phyloP scores from a whole-genome alignment of 2,888 invertebrate genomes.

The Pseudococcus viburni region DNA sequence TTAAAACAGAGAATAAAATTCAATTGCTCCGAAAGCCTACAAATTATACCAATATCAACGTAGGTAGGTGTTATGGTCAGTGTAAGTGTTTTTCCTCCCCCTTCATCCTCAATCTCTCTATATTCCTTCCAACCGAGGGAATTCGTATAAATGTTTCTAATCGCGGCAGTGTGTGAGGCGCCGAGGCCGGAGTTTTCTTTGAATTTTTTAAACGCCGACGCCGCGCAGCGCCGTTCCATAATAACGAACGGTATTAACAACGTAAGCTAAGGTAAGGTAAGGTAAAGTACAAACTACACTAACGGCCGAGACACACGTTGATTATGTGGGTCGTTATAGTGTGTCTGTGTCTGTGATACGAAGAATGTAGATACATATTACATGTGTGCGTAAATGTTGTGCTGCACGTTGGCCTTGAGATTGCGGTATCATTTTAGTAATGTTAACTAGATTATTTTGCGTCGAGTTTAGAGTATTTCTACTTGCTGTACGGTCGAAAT shows the following conservation, averaged over 20 bases:
- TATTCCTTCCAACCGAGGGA: not conserved
- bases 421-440: not conserved
- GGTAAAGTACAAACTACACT: not conserved
- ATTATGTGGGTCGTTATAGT: slow-evolving; percentile 6
- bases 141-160: not conserved
- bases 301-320: not conserved
- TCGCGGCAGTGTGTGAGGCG: not conserved
- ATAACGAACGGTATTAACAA: not conserved
- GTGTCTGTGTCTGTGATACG: not conserved
- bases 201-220: slow-evolving; percentile 14
- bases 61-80: not conserved
- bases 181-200: not conserved
- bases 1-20: not conserved
- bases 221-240: not conserved
- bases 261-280: not conserved
- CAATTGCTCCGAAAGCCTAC: not conserved
- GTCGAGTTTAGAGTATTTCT: not conserved
- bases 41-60: not conserved
- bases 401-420: slow-evolving; percentile 12
- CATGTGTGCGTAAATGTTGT: not conserved
- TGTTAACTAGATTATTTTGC: slow-evolving; percentile 14
- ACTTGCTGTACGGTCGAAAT: not conserved
- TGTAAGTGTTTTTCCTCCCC: not conserved
- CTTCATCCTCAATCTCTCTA: not conserved
- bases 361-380: not conserved